These are phyloP conservation scores for Dugesia japonica DNA, from an alignment of 2,888 invertebrate species.

Conservation along the genomic window DNA sequence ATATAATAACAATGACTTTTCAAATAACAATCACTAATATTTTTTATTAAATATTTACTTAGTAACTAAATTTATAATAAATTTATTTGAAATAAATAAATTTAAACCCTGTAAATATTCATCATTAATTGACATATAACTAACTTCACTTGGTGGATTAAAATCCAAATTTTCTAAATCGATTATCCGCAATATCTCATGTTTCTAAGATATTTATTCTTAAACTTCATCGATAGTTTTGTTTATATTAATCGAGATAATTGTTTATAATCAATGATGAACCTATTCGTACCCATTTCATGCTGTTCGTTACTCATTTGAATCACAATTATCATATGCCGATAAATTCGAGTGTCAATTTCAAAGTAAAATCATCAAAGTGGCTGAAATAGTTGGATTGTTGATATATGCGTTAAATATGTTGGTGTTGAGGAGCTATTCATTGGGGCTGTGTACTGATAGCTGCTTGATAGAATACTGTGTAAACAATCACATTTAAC, in stretches of 20 bases:
- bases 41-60: too few species aligned
- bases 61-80: too few species aligned
- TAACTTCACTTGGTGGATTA: background rate
- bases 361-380: slow-evolving; percentile 20
- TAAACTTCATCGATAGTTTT: slow-evolving; percentile 20
- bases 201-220: slow-evolving; percentile 13
- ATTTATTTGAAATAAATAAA: slow-evolving; percentile 5
- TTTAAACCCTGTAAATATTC: too few species aligned
- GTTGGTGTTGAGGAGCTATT: slow-evolving; percentile 20
- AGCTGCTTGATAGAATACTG: background rate
- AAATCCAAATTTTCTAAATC: background rate
- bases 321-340: slow-evolving; percentile 16
- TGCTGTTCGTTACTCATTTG: slow-evolving; percentile 20
- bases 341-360: slow-evolving; percentile 20
- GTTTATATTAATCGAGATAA: slow-evolving; percentile 14
- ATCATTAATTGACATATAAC: background rate
- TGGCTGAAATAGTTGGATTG: slow-evolving; percentile 14
- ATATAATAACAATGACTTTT: too few species aligned
- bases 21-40: too few species aligned
- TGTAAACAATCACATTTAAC: slow-evolving; percentile 2
- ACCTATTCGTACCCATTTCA: slow-evolving; percentile 13
- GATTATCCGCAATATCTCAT: background rate
- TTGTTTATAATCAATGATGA: background rate
- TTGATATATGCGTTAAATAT: slow-evolving; percentile 14
- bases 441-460: slow-evolving; percentile 13